Evolutionary conservation across 2,113 vertebrate genomes (phyloP), one percentile per base, ranked within the genome.

Genomic region (Morone saxatilis): DNA sequence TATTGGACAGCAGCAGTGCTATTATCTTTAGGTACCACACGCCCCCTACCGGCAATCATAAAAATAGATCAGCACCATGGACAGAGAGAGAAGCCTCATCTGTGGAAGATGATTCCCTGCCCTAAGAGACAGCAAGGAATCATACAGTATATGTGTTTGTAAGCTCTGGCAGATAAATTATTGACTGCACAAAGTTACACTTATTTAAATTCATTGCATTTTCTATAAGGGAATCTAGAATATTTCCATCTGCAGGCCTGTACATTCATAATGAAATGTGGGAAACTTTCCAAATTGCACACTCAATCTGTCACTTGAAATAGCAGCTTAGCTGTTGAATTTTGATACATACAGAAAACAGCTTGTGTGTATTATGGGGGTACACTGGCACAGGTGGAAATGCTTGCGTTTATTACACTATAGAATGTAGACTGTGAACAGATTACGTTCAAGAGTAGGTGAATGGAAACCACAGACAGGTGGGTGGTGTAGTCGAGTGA

Each of bases 41-140:
- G 88, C 93, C 94, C 90, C 92, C 93, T 94, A 90, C 85, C 74
- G 94, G 85, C 60, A 1, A 13, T 56, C 6, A 51, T 5, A 0
- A 41, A 53, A 71, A 71, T 2, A 53, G 7, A 36, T n/a, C 63
- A 80, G 76, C 60, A 47, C 61, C 82, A 66, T 17, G 71, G 76
- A 70, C 60, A 87, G 84, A 81, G 69, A 76, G n/a, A 73, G 22
- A 79, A 19, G 54, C n/a, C 41, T 88, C 47, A 40, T 78, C 40
- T 69, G 17, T 0, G 75, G 25, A 50, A 1, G 63, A 77, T 53
- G 67, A 73, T 72, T 74, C 57, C 66, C 76, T 68, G 43, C 25
- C 57, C 63, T 54, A 4, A 59, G 22, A 76, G 70, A 62, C 61
- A 54, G 47, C 2, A n/a, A 20, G 36, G n/a, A 66, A n/a, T 60